These are phyloP conservation scores for Mustelus asterias DNA, from an alignment of 2,113 vertebrate genomes.

Conservation along the genomic window DNA sequence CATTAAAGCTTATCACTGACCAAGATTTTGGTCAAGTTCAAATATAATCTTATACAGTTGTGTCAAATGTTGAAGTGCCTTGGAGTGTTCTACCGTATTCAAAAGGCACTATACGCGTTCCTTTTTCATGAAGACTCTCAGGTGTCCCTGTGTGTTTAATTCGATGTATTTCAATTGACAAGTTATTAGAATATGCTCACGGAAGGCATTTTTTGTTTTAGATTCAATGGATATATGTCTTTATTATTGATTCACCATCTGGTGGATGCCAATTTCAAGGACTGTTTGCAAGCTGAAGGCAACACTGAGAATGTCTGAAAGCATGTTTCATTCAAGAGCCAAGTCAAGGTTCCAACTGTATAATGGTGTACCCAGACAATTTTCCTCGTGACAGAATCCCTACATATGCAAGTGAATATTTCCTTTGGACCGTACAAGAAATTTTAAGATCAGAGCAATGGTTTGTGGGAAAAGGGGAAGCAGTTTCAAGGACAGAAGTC, in stretches of 20 bases:
- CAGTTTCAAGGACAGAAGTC: neutral
- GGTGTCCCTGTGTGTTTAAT: neutral
- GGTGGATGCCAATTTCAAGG: neutral
- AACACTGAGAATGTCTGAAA: neutral
- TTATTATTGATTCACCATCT: neutral
- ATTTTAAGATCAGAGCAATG: neutral
- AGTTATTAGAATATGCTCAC: neutral
- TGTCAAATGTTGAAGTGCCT: too few species aligned
- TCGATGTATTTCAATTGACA: neutral
- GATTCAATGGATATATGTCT: neutral
- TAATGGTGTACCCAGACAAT: neutral
- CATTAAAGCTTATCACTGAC: too few species aligned
- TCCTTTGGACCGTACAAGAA: neutral
- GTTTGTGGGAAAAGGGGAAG: neutral
- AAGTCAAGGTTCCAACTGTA: neutral
- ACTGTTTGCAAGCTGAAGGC: neutral
- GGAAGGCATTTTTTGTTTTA: neutral
- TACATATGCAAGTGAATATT: neutral
- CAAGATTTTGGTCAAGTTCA: too few species aligned
- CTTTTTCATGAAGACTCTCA: neutral
- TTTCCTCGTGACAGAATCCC: neutral
- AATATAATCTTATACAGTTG: too few species aligned
- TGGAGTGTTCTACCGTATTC: too few species aligned
- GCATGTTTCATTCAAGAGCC: neutral
- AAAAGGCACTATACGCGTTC: neutral